Evolutionary conservation across 2,888 invertebrate genomes (phyloP), one percentile per base, ranked within the genome.

Genomic region (Oxytorus armatus): DNA sequence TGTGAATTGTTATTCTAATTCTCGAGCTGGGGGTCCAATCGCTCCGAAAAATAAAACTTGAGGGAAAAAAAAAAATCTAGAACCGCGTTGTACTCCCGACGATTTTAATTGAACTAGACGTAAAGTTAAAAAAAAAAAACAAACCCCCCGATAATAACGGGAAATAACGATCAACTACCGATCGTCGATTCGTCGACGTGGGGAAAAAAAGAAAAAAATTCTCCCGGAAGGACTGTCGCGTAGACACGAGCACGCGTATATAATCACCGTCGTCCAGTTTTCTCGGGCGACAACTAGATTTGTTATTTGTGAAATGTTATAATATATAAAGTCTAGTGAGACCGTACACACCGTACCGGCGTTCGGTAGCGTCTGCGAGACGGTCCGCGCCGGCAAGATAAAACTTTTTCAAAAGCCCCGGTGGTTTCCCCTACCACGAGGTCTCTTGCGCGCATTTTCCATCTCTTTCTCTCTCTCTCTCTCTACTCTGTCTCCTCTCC

Each of bases 331-430:
- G 69, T 74, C 57, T 57, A 57, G 77, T 78, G 73, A 81, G 53
- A 79, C 79, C 77, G 85, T 85, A 86, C 86, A 90, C 88, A 88
- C 89, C 88, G 89, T 85, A 88, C 90, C 90, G 89, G 89, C 88
- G 89, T 89, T 90, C 89, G 90, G 89, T 90, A 90, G 89, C 90
- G 89, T 90, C 91, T 90, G 91, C 89, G 88, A 89, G 87, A 78
- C 87, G 84, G 86, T 81, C 85, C 89, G 90, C 86, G 88, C 90
- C 88, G 89, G 88, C 89, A 88, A 90, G 90, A 91, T 90, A 90
- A 90, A 91, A 90, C 89, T 91, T 91, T 91, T 91, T 90, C 88
- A 90, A 91, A 91, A 90, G 88, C 88, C 88, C 82, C 82, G 83
- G 88, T 85, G 88, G 84, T 88, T 87, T 85, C 82, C 86, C 88